These are phyloP conservation scores for Geophilus truncorum DNA, from an alignment of 2,888 invertebrate species.

Conservation along the genomic window DNA sequence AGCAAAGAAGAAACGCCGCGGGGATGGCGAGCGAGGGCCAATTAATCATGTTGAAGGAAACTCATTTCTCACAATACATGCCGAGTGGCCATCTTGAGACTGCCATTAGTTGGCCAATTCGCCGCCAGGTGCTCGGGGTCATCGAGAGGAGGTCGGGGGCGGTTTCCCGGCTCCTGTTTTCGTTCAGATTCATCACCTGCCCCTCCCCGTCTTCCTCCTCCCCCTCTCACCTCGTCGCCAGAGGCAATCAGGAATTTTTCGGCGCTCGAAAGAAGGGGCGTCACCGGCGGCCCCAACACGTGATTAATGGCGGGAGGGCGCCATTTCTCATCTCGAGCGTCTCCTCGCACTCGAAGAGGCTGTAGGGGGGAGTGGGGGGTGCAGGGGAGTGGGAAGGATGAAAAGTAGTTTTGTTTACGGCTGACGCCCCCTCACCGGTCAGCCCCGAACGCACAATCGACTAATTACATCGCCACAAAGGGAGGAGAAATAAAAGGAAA, in stretches of 20 bases:
- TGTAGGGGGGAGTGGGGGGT: neutral
- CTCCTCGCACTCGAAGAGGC: neutral
- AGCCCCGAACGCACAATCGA: conserved; percentile 7
- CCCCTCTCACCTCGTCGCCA: neutral
- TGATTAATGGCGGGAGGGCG: conserved; percentile 10
- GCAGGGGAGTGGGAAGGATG: neutral
- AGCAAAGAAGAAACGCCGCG: neutral
- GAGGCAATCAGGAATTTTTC: conserved; percentile 5
- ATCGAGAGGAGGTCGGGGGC: neutral
- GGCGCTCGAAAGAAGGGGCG: neutral
- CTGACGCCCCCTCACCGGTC: conserved; percentile 7
- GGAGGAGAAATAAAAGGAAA: conserved; percentile 21
- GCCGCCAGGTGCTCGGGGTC: neutral
- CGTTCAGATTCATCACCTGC: neutral
- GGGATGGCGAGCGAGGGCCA: neutral
- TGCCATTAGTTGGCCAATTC: conserved; percentile 4
- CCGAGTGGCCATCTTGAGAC: conserved; percentile 4
- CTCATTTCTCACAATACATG: conserved; percentile 4
- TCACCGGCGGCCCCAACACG: conserved; percentile 5
- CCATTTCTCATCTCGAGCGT: conserved; percentile 10
- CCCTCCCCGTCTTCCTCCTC: neutral
- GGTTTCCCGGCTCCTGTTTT: neutral
- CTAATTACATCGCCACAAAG: conserved; percentile 27
- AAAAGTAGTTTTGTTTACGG: neutral
- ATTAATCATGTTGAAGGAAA: conserved; percentile 4